These are phyloP conservation scores for Meriones unguiculatus DNA, from an alignment of 2,113 vertebrate species.

Conservation along the genomic window DNA sequence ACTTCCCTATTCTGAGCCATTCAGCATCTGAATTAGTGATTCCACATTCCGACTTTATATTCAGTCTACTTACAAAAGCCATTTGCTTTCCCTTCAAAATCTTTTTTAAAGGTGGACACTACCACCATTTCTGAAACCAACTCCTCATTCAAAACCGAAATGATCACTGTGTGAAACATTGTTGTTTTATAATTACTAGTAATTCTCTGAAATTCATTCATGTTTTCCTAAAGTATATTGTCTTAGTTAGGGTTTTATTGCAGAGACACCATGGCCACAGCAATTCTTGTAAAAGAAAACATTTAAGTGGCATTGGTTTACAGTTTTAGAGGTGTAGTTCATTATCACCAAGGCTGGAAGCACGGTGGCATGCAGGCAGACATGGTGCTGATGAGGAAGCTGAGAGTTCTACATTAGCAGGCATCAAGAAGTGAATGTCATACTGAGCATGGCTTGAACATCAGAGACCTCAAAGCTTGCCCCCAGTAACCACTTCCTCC, in stretches of 20 bases:
- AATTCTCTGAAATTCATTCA: neutral
- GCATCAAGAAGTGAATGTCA: neutral
- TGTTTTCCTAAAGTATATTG: neutral
- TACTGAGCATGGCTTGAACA: neutral
- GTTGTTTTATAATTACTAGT: neutral
- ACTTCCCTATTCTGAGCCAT: neutral
- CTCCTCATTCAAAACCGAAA: neutral
- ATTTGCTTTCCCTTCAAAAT: neutral
- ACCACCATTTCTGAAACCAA: neutral
- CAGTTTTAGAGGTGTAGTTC: neutral
- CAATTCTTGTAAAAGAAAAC: too few relatives aligned
- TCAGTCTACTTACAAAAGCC: neutral
- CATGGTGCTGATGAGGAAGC: neutral
- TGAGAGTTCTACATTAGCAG: neutral
- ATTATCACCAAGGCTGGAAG: neutral
- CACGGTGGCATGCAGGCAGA: neutral
- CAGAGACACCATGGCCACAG: too few relatives aligned
- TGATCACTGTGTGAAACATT: neutral
- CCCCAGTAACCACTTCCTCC: neutral
- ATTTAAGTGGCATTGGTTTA: neutral
- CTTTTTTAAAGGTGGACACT: neutral
- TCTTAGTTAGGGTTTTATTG: too few relatives aligned
- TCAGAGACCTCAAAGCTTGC: neutral
- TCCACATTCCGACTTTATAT: neutral
- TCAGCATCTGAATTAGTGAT: neutral